Conservation (phyloP, 2,797 vertebrate species). For the Aeoliscus strigatus region DNA sequence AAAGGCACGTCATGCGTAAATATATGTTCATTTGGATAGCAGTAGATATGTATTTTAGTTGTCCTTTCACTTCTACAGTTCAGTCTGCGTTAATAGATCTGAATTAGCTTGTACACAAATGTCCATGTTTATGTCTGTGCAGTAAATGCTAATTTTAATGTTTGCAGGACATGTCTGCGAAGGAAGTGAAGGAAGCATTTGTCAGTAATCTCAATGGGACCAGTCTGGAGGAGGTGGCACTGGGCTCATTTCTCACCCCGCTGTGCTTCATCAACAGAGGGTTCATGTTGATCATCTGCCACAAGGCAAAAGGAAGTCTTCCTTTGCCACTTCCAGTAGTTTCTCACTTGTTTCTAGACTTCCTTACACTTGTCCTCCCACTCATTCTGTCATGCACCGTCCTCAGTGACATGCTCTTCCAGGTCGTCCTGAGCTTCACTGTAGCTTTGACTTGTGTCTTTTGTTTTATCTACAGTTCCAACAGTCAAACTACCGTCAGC, state of each 20-base stretch:
- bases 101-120: no score
- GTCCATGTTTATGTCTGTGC: background rate
- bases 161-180: slow-evolving; percentile 80
- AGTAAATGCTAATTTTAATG: background rate
- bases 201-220: slow-evolving; percentile 90
- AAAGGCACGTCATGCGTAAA: no score
- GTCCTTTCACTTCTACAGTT: no score
- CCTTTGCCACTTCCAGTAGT: slow-evolving; percentile 60
- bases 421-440: slow-evolving; percentile 58
- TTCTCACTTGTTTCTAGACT: slow-evolving; percentile 81
- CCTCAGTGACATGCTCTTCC: slow-evolving; percentile 70
- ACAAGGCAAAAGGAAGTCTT: slow-evolving; percentile 58
- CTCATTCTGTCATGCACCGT: slow-evolving; percentile 82
- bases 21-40: no score
- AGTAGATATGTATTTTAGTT: no score
- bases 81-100: no score
- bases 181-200: slow-evolving; percentile 85
- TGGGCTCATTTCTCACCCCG: slow-evolving; percentile 79
- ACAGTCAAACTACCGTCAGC: slow-evolving; percentile 51
- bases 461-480: slow-evolving; percentile 61
- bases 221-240: slow-evolving; percentile 79
- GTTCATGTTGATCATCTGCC: slow-evolving; percentile 75
- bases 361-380: slow-evolving; percentile 79
- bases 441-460: slow-evolving; percentile 62
- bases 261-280: slow-evolving; percentile 83